Conservation (phyloP, 2,888 invertebrate genomes). For the Salticus scenicus region DNA sequence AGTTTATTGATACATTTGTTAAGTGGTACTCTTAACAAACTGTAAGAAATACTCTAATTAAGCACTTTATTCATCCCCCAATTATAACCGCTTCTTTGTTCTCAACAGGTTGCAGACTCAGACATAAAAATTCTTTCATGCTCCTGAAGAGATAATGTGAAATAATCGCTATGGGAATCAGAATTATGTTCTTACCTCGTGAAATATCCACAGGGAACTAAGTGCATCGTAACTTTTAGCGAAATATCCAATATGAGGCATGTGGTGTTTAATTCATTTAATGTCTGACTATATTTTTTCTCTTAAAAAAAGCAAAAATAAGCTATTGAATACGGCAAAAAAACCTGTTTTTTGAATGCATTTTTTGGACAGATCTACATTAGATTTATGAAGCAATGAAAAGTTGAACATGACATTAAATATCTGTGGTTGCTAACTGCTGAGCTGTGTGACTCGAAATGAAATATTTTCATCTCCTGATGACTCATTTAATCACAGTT, state of each 20-base stretch:
- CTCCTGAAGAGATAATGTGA: not conserved
- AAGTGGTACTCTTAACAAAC: too few relatives aligned
- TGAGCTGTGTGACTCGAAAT: not conserved
- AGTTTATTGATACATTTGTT: too few relatives aligned
- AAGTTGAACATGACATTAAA: not conserved
- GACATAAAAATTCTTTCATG: too few relatives aligned
- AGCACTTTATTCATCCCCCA: too few relatives aligned
- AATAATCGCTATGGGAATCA: not conserved
- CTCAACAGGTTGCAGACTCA: too few relatives aligned
- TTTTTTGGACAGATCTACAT: not conserved
- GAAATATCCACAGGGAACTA: not conserved
- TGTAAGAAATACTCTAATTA: too few relatives aligned
- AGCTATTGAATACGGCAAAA: not conserved
- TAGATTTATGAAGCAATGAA: not conserved
- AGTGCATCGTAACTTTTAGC: not conserved
- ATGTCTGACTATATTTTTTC: too few relatives aligned
- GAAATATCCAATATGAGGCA: not conserved
- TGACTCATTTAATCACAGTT: not conserved
- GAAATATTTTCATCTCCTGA: not conserved
- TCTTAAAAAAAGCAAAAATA: too few relatives aligned
- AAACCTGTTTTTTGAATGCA: not conserved
- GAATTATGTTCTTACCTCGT: not conserved
- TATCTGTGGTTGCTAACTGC: not conserved
- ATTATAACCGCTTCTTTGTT: too few relatives aligned
- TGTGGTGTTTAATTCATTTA: not conserved